Percentiles rank a stretch among this genome's conserved stretches.
Conservation (phyloP, 35 echinoderm and acorn worm species). For the Anneissia japonica region DNA sequence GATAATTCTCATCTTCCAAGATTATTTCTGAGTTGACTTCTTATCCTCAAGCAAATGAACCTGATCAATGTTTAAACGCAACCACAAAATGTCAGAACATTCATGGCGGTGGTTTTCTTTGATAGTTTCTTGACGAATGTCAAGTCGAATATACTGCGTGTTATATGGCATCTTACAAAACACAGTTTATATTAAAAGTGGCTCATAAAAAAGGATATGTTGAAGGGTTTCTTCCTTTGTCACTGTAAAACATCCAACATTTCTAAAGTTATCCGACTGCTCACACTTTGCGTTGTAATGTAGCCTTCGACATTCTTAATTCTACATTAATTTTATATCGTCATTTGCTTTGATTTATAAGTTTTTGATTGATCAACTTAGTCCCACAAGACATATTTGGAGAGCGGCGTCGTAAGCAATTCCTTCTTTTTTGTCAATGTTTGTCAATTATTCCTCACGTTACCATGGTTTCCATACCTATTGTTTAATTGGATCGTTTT, state of each 20-base stretch:
- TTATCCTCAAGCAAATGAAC: background rate
- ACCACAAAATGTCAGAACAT: background rate
- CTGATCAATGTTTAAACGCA: background rate
- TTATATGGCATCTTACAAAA: background rate
- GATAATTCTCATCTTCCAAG: no score
- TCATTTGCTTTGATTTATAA: background rate
- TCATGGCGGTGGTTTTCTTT: background rate
- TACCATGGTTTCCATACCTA: background rate
- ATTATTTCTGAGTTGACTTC: no score
- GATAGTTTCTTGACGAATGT: background rate
- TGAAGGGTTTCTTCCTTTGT: background rate
- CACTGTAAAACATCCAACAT: background rate
- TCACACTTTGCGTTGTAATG: background rate
- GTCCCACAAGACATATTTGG: background rate
- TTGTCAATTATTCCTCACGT: background rate
- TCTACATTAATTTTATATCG: background rate
- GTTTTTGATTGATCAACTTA: background rate
- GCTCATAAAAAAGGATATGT: background rate
- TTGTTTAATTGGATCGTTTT: slow-evolving; percentile 2
- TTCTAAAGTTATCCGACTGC: background rate
- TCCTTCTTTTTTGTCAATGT: background rate
- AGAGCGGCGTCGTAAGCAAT: background rate
- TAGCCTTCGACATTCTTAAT: background rate
- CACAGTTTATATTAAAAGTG: background rate
- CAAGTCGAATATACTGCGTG: background rate